Conservation (phyloP, 1,140 invertebrate species). For the Pentalonia nigronervosa region DNA sequence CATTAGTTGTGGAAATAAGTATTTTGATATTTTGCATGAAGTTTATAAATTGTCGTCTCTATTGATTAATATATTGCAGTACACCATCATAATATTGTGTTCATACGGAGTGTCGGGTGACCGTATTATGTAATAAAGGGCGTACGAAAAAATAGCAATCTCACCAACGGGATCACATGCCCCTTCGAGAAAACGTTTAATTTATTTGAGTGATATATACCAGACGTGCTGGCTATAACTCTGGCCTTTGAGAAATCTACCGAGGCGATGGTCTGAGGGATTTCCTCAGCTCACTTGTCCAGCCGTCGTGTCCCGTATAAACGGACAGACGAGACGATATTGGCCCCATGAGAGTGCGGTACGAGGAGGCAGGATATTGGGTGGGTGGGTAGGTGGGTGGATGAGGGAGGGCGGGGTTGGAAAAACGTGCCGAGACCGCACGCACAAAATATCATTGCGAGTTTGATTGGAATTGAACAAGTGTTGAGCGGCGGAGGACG, state of each 20-base stretch:
- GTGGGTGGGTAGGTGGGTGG: too few species aligned
- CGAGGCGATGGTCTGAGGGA: not conserved
- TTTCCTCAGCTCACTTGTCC: not conserved
- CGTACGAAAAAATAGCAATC: not conserved
- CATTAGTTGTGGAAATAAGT: not conserved
- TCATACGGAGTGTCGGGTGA: not conserved
- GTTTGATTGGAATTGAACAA: conserved; percentile 54
- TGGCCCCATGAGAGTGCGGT: not conserved
- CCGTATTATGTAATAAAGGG: not conserved
- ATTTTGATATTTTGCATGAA: not conserved
- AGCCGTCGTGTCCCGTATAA: conserved; percentile 22
- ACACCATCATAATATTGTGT: not conserved
- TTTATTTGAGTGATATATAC: conserved; percentile 46
- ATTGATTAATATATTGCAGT: not conserved
- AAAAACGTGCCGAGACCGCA: conserved; percentile 51
- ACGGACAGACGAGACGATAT: conserved; percentile 31
- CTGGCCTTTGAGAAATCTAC: conserved; percentile 19
- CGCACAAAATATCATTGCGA: not conserved
- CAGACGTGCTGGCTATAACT: conserved; percentile 22
- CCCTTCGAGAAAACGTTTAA: conserved; percentile 38
- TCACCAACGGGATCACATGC: not conserved
- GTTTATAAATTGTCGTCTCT: not conserved
- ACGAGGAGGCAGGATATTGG: not conserved
- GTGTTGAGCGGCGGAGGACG: conserved; percentile 1
- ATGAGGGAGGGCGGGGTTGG: not conserved